Evolutionary conservation across 30 jellyfish, hydroid and myxozoan genomes (phyloP).

Genomic region (Turritopsis rubra): DNA sequence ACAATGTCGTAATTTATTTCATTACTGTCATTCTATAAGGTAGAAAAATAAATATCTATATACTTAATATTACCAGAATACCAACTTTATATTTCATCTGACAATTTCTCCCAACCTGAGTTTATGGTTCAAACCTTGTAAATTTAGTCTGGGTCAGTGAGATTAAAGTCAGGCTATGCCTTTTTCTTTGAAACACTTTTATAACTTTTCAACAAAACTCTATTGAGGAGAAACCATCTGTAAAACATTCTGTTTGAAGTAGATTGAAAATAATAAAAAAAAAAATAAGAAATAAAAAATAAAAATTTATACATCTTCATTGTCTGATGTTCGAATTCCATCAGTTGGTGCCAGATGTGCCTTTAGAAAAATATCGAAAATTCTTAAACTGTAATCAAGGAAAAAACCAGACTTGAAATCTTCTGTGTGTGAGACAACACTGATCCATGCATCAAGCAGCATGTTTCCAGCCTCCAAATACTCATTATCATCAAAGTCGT

Average conservation of each 20-base stretch:
- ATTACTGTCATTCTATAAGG: slow-evolving; percentile 18
- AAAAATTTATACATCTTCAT: not conserved
- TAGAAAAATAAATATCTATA: not conserved
- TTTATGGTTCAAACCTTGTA: no score
- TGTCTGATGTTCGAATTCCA: slow-evolving; percentile 53
- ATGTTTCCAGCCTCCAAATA: slow-evolving; percentile 67
- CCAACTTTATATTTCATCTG: no score
- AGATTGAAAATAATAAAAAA: no score
- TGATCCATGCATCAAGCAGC: slow-evolving; percentile 84
- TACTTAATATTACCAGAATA: no score
- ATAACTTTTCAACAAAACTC: no score
- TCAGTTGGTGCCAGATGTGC: slow-evolving; percentile 83
- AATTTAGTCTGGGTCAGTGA: no score
- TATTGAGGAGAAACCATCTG: no score
- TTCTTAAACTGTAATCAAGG: slow-evolving; percentile 44
- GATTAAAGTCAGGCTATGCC: no score
- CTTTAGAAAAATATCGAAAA: slow-evolving; percentile 61
- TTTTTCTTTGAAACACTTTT: no score
- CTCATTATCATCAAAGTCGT: slow-evolving; percentile 40
- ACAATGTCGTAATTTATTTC: slow-evolving; percentile 83
- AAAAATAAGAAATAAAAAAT: not conserved
- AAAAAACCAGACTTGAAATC: slow-evolving; percentile 55
- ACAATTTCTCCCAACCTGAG: no score
- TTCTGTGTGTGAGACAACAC: slow-evolving; percentile 69
- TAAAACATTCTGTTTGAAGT: no score